These are phyloP conservation scores for Eurypyga helias DNA, from an alignment of 2,113 vertebrate genomes.

Conservation along the genomic window DNA sequence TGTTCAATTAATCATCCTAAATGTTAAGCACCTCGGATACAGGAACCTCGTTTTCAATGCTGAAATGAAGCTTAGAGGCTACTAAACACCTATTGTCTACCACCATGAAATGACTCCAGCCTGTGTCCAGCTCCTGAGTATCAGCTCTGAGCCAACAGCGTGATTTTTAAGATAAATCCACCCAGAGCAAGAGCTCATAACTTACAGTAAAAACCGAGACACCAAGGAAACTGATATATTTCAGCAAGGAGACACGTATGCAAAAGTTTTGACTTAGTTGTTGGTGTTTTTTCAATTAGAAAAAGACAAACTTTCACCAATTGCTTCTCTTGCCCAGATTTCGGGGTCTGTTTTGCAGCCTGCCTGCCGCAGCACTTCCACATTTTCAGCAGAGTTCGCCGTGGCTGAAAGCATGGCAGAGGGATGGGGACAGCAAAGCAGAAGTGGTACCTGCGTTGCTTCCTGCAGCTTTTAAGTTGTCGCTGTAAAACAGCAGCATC, in stretches of 20 bases:
- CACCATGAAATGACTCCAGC: neutral
- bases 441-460: rapidly evolving
- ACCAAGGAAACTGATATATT: neutral
- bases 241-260: neutral
- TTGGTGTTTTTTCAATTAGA: neutral
- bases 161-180: neutral
- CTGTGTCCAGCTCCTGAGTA: neutral
- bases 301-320: neutral
- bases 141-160: neutral
- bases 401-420: neutral
- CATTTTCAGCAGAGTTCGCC: neutral
- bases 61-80: neutral
- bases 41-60: neutral
- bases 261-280: neutral
- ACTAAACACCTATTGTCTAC: neutral
- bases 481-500: neutral
- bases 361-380: neutral
- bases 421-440: neutral
- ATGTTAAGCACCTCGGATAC: neutral
- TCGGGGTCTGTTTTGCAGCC: neutral
- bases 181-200: neutral
- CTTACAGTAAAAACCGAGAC: neutral
- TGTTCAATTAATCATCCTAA: neutral
- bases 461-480: neutral
- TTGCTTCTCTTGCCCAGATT: neutral